A percentile compares a stretch with the other conserved stretches of the same genome.
These are phyloP conservation scores for Drosophila nasuta DNA, from an alignment of 1,140 invertebrate genomes.

Conservation along the genomic window DNA sequence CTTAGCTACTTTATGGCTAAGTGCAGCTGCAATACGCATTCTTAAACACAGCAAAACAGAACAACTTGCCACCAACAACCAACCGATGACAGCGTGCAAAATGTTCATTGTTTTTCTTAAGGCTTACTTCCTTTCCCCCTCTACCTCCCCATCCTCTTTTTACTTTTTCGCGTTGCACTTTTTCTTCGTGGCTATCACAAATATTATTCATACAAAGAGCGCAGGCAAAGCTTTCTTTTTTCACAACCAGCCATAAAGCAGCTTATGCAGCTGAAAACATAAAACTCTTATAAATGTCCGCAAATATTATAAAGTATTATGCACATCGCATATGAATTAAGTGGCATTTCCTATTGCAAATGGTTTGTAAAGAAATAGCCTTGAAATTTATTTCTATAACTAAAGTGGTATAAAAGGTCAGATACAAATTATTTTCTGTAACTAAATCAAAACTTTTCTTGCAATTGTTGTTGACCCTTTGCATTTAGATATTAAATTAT, in stretches of 20 bases:
- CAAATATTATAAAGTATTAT: conserved; percentile 4
- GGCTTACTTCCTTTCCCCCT: conserved; percentile 31
- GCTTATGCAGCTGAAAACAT: conserved; percentile 16
- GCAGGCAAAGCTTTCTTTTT: conserved; percentile 22
- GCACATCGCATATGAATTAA: background rate
- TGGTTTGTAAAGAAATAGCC: too few species aligned
- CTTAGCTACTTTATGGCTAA: conserved; percentile 80
- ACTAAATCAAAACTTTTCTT: background rate
- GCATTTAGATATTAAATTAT: too few species aligned
- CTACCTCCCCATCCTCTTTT: background rate
- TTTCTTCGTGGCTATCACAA: conserved; percentile 57
- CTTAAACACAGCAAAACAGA: conserved; percentile 40
- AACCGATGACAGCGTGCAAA: conserved; percentile 63
- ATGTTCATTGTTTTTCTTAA: conserved; percentile 69
- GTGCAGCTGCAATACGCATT: conserved; percentile 73
- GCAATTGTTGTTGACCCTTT: too few species aligned
- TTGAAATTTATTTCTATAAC: too few species aligned
- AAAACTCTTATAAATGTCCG: conserved; percentile 12
- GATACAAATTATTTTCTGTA: too few species aligned
- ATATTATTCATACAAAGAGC: conserved; percentile 71
- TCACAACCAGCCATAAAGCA: background rate
- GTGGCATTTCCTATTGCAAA: background rate
- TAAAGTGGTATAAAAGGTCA: background rate
- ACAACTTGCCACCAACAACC: conserved; percentile 42
- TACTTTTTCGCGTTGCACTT: conserved; percentile 4